Evolutionary conservation across 1,140 invertebrate genomes (phyloP), one percentile per base, ranked within the genome.

Genomic region (Homarus americanus): DNA sequence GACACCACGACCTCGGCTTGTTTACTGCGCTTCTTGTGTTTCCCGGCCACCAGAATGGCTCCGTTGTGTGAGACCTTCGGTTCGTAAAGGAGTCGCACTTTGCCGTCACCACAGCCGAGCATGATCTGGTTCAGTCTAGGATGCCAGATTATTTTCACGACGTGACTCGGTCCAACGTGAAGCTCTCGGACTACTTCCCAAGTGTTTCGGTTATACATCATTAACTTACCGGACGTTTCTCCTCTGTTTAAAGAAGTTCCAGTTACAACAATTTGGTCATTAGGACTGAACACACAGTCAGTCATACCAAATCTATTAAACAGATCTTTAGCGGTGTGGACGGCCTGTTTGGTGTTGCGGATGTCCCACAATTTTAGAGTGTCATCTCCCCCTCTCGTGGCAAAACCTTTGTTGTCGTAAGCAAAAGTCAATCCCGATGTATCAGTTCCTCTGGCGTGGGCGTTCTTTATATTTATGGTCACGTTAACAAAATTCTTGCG

Each of bases 51-150:
- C 9, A 99, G 94, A 93, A 98, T 98, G 0, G 98, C 99, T 2
- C 99, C 99, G 63, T 98, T 95, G 58, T 98, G 95, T 94, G 97
- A 98, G 78, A 96, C 95, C 84, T 97, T 96, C 1, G 97, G 96
- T 94, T 99, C 98, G 93, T 99, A 99, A 93, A 96, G 98, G 76
- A 98, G 96, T 93, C 98, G 98, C 0, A 99, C 96, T 2, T 96
- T 95, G 0, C 99, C 99, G 95, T 99, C 97, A 4, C 97, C 98
- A 93, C 97, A 97, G 0, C 98, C 97, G 15, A 98, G 96, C 89
- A 99, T 97, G 89, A 99, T 97, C 94, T 99, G 99, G 94, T 99
- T 99, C 0, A 99, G 94, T 94, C 98, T 98, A 0, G 99, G 97
- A 95, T 99, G 99, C 99, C 99, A 99, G 1, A 97, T 93, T 4